A percentile compares a stretch with the other conserved stretches of the same genome.
phyloP scores from a whole-genome alignment of 2,888 invertebrate genomes.

The Mimumesa dahlbomi region DNA sequence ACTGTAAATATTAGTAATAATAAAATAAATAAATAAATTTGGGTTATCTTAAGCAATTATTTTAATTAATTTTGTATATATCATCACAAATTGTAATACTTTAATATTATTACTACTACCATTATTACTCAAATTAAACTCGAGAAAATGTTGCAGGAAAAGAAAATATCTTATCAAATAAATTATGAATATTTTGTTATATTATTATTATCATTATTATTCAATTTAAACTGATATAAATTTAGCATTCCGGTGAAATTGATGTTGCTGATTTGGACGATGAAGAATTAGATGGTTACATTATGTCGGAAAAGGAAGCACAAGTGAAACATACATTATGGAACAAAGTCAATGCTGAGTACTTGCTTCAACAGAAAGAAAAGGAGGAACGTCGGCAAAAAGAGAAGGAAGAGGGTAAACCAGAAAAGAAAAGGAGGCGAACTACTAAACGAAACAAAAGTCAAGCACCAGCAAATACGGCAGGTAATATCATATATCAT shows the following conservation, averaged over 20 bases:
- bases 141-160: slow-evolving; percentile 97
- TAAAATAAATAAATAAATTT: too few species aligned
- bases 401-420: slow-evolving; percentile 93
- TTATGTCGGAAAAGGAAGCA: slow-evolving; percentile 91
- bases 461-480: slow-evolving; percentile 84
- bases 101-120: too few species aligned
- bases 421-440: slow-evolving; percentile 89
- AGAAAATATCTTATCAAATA: slow-evolving; percentile 97
- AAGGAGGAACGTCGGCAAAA: slow-evolving; percentile 90
- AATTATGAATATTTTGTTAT: slow-evolving; percentile 85
- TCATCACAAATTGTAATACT: too few species aligned
- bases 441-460: slow-evolving; percentile 84
- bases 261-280: slow-evolving; percentile 91
- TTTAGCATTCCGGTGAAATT: slow-evolving; percentile 81
- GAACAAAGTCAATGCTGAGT: slow-evolving; percentile 93
- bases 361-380: slow-evolving; percentile 92
- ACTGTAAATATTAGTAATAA: slow-evolving; percentile 52
- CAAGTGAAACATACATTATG: slow-evolving; percentile 91
- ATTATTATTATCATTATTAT: slow-evolving; percentile 2
- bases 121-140: too few species aligned
- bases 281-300: slow-evolving; percentile 92
- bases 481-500: slow-evolving; percentile 79
- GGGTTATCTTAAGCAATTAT: too few species aligned
- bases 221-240: background rate
- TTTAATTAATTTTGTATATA: too few species aligned